Evolutionary conservation across 2,888 invertebrate genomes (phyloP).

Genomic region (Andrena camellia): DNA sequence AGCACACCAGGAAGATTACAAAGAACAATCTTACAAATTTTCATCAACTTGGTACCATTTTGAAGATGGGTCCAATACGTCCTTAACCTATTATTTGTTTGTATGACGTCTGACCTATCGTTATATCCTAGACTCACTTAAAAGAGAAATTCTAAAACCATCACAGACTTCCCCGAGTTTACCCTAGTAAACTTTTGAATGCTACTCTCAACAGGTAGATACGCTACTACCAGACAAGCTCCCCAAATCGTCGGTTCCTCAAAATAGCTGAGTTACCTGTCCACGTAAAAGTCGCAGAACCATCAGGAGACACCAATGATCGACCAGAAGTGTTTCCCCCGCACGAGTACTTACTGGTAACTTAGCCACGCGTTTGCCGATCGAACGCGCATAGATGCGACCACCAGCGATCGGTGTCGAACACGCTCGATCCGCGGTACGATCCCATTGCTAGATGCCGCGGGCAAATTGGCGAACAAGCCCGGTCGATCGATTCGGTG

Average conservation of each 20-base stretch:
- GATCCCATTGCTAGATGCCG: conserved; percentile 15
- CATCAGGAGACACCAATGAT: not conserved
- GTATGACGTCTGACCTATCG: too few species aligned
- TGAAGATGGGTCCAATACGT: too few species aligned
- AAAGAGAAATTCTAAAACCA: not conserved
- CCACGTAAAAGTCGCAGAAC: not conserved
- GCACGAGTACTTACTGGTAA: not conserved
- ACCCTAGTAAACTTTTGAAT: not conserved
- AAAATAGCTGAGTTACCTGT: not conserved
- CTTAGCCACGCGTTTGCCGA: not conserved
- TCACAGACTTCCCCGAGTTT: not conserved
- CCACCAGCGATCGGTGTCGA: not conserved
- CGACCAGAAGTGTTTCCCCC: not conserved
- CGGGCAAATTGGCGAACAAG: not conserved
- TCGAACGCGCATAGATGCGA: not conserved
- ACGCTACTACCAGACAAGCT: not conserved
- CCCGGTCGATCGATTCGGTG: conserved; percentile 21
- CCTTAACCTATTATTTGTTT: too few species aligned
- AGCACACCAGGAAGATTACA: too few species aligned
- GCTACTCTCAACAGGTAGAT: not conserved
- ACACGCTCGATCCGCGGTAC: conserved; percentile 8
- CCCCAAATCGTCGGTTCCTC: not conserved
- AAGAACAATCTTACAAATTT: too few species aligned
- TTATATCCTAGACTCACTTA: too few species aligned
- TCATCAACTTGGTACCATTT: too few species aligned